Evolutionary conservation across 2,113 vertebrate genomes (phyloP).

Genomic region (Himantopus leucocephalus): DNA sequence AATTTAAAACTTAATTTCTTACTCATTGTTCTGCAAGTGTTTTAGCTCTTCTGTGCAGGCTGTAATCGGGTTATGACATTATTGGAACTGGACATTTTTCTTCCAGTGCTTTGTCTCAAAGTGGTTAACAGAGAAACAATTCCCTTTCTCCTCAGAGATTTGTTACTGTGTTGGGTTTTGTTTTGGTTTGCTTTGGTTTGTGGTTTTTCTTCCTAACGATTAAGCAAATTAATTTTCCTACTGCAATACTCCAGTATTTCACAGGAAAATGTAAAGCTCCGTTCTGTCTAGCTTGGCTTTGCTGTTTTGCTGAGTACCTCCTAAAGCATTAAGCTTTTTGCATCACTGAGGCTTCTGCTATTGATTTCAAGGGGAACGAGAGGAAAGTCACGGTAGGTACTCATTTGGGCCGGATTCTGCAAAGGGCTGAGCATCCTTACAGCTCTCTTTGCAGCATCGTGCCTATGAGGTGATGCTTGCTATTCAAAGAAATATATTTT

Average conservation of each 20-base stretch:
- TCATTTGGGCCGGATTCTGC: neutral
- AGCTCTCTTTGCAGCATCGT: neutral
- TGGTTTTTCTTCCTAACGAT: conserved; percentile 4
- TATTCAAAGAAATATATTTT: neutral
- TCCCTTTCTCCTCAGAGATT: conserved; percentile 27
- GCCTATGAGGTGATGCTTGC: neutral
- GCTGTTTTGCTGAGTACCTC: neutral
- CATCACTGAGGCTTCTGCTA: conserved; percentile 26
- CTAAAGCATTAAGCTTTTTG: conserved; percentile 33
- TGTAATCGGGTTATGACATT: conserved; percentile 56
- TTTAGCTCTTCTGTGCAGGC: conserved; percentile 36
- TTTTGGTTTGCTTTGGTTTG: neutral
- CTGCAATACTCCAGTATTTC: neutral
- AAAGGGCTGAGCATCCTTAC: neutral
- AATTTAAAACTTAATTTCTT: conserved; percentile 37
- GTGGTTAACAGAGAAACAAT: conserved; percentile 22
- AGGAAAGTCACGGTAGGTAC: neutral
- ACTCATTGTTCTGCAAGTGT: conserved; percentile 1
- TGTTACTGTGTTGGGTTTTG: neutral
- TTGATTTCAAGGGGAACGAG: neutral
- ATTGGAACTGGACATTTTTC: conserved; percentile 59
- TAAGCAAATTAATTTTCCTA: conserved; percentile 27
- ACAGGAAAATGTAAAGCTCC: neutral
- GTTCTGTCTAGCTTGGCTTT: neutral
- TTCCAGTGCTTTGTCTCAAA: conserved; percentile 47